Conservation (phyloP, 2,888 invertebrate genomes). For the Ectemnius lituratus region DNA sequence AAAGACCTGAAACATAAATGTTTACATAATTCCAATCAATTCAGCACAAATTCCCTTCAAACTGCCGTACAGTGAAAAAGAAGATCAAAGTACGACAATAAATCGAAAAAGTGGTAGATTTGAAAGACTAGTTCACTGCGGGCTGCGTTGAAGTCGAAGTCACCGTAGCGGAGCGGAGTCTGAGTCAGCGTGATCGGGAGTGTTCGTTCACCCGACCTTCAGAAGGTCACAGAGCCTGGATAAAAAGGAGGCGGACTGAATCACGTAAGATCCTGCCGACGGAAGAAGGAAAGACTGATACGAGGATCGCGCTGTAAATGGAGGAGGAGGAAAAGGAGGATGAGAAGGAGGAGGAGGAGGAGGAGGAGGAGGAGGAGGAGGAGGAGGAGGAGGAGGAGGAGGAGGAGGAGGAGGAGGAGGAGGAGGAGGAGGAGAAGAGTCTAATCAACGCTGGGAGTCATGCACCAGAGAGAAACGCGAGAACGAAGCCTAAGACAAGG, state of each 20-base stretch:
- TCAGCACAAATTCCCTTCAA: too few relatives aligned
- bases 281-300: slow-evolving; percentile 57
- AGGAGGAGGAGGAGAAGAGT: slow-evolving; percentile 46
- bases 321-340: slow-evolving; percentile 30
- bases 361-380: slow-evolving; percentile 14
- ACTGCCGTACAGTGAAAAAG: too few relatives aligned
- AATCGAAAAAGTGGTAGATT: too few relatives aligned
- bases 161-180: slow-evolving; percentile 15
- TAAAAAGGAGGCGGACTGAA: slow-evolving; percentile 56
- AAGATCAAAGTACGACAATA: too few relatives aligned
- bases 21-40: too few relatives aligned
- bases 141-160: too few relatives aligned
- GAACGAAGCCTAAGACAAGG: slow-evolving; percentile 17
- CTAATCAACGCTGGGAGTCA: slow-evolving; percentile 77
- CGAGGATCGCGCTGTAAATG: slow-evolving; percentile 26
- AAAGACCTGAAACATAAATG: too few relatives aligned
- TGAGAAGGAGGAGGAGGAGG: not conserved
- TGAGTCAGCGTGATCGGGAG: slow-evolving; percentile 36
- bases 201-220: slow-evolving; percentile 78
- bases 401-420: slow-evolving; percentile 20
- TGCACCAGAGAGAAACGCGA: slow-evolving; percentile 71
- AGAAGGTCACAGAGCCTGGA: slow-evolving; percentile 74
- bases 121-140: too few relatives aligned
- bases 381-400: slow-evolving; percentile 22
- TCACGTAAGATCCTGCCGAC: slow-evolving; percentile 40